phyloP scores from a whole-genome alignment of 2,888 invertebrate species.

The Nemapogon koenigi region DNA sequence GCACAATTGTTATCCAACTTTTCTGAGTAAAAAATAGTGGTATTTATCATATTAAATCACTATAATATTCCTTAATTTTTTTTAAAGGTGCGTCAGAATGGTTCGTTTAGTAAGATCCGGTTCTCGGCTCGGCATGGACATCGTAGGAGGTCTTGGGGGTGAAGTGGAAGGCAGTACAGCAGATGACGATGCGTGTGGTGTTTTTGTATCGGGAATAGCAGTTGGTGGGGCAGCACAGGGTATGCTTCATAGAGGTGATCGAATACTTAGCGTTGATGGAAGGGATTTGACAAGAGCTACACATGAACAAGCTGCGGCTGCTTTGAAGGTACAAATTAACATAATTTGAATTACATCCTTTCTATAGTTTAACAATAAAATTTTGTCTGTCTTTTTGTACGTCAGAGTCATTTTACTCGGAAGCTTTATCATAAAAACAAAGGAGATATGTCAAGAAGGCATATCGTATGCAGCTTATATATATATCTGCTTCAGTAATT shows the following conservation, averaged over 20 bases:
- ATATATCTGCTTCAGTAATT: too few relatives aligned
- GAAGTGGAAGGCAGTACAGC: constrained; percentile 26
- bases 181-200: constrained; percentile 52
- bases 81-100: constrained; percentile 50
- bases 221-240: constrained; percentile 51
- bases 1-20: too few relatives aligned
- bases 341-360: too few relatives aligned
- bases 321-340: constrained; percentile 44
- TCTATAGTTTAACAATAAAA: too few relatives aligned
- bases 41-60: too few relatives aligned
- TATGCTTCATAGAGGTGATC: constrained; percentile 71
- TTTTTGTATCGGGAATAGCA: constrained; percentile 55
- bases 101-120: constrained; percentile 54
- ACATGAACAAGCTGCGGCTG: constrained; percentile 81
- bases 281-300: constrained; percentile 75
- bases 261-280: constrained; percentile 78
- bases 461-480: too few relatives aligned
- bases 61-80: too few relatives aligned
- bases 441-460: too few relatives aligned
- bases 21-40: too few relatives aligned
- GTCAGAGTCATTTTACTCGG: too few relatives aligned
- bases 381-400: too few relatives aligned
- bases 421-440: too few relatives aligned
- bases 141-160: constrained; percentile 54
- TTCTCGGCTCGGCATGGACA: constrained; percentile 59